Conservation (phyloP, 2,888 invertebrate species). For the Artemia sinica region DNA sequence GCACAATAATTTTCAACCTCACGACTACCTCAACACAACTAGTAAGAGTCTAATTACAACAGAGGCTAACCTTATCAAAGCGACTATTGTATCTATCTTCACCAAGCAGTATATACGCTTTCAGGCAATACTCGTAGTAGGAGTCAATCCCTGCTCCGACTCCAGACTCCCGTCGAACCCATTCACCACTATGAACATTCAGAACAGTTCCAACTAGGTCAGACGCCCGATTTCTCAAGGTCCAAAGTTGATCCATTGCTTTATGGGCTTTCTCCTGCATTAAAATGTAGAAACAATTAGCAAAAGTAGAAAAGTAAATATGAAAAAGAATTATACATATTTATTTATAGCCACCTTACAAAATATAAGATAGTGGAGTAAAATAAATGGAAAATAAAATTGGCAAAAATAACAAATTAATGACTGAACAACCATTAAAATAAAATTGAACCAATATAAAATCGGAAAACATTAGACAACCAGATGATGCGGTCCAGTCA, state of each 20-base stretch:
- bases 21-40: not conserved
- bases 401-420: too few relatives aligned
- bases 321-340: too few relatives aligned
- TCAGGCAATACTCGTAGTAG: slow-evolving; percentile 94
- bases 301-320: too few relatives aligned
- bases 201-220: slow-evolving; percentile 94
- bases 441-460: too few relatives aligned
- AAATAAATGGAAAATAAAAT: too few relatives aligned
- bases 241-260: slow-evolving; percentile 94
- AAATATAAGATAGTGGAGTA: too few relatives aligned
- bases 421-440: too few relatives aligned
- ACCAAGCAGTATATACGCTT: slow-evolving; percentile 79
- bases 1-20: too few relatives aligned
- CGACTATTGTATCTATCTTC: slow-evolving; percentile 83
- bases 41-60: not conserved
- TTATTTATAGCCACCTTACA: too few relatives aligned
- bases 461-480: too few relatives aligned
- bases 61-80: slow-evolving; percentile 47
- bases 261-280: slow-evolving; percentile 65
- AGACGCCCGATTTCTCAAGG: slow-evolving; percentile 67
- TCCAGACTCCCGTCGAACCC: slow-evolving; percentile 88
- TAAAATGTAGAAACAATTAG: slow-evolving; percentile 15
- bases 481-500: too few relatives aligned
- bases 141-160: slow-evolving; percentile 99
- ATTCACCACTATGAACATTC: slow-evolving; percentile 94